Evolutionary conservation across 2,113 vertebrate species (phyloP), one percentile per base, ranked within the genome.

Genomic region (Orthonyx spaldingii): DNA sequence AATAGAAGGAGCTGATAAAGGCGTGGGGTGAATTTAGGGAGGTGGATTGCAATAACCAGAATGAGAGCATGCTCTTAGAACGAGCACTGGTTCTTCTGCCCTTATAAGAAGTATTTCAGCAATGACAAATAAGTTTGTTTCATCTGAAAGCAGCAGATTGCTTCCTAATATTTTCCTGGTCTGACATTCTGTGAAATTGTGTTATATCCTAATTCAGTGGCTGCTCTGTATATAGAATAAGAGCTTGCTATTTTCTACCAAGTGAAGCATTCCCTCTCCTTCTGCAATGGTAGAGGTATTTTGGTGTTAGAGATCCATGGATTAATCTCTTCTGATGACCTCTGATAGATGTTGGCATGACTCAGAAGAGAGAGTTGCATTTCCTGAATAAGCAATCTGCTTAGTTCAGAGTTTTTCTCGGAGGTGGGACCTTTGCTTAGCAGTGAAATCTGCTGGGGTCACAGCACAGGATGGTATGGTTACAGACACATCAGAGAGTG

Each of bases 51-150:
- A 87, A 90, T 91, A 96, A 69, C 19, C 41, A 78, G 74, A 86
- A 81, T 63, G 53, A 74, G 22, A 84, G 16, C 16, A 13, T 1
- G 7, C 65, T 84, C 60, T 90, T 63, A 65, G 84, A 79, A 52
- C 0, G 1, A 68, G 59, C 16, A 14, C 32, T 72, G 60, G 44
- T 79, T 52, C 57, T 74, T 17, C 5, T 83, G 57, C 52, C 69
- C 69, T 81, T 88, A 37, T n/a, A 61, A 84, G 59, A 52, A 81
- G 32, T 59, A 46, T 93, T 95, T 87, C 79, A 70, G 60, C 6
- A 9, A 49, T 89, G 88, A 89, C 83, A 96, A 95, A 81, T 94
- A 94, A 87, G 70, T 94, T 94, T 93, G 81, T 93, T 96, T 90
- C 76, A 86, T 89, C 75, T 94, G 46, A 47, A 96, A 84, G 79